Base-by-base conservation (phyloP, 2,888 invertebrate species). In the Ochropacha duplaris region DNA sequence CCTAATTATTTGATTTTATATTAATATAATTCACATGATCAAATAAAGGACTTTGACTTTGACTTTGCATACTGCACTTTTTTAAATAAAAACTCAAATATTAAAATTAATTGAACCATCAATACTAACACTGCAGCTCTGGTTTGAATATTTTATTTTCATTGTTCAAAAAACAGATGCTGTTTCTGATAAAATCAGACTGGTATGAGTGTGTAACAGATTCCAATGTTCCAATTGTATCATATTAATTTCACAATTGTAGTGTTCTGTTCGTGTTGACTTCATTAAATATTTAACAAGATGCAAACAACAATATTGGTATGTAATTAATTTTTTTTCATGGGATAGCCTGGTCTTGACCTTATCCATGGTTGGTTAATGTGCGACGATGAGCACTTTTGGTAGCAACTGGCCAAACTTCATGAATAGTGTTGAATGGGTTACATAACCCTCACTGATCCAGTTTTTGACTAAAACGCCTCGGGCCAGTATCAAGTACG, bases 391-490 rank as follows among this genome's bases (percentile, higher is more conserved):
- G 44, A 44, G 44, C n/a, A 44, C 19, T 44, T 44, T 44, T 44
- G 44, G 19, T 52, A 52, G 52, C 31, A 22, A 52, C 22, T 52
- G 12, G 52, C 55, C 36, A 49, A 44, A 55, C 52, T 31, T 31
- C 12, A 31, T 12, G 31, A 31, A 31, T 31, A 50, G 50, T 55
- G 56, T 63, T 71, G 68, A 65, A 61, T 69, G 66, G 61, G 62
- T 77, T 71, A 75, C 74, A 72, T 74, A 72, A 75, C 62, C 56
- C 64, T 61, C 28, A 50, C 57, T 62, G 72, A 69, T 77, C 81
- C 70, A 78, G 78, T 81, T 80, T 71, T 76, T 69, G 69, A 74
- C 70, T 67, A 61, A 60, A 61, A 59, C 59, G 66, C 65, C 68
- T 57, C 54, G 59, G 63, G 66, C 65, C 64, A 65, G 62, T 52